Base-by-base conservation (phyloP, 2,113 vertebrate species). In the Tyto alba region DNA sequence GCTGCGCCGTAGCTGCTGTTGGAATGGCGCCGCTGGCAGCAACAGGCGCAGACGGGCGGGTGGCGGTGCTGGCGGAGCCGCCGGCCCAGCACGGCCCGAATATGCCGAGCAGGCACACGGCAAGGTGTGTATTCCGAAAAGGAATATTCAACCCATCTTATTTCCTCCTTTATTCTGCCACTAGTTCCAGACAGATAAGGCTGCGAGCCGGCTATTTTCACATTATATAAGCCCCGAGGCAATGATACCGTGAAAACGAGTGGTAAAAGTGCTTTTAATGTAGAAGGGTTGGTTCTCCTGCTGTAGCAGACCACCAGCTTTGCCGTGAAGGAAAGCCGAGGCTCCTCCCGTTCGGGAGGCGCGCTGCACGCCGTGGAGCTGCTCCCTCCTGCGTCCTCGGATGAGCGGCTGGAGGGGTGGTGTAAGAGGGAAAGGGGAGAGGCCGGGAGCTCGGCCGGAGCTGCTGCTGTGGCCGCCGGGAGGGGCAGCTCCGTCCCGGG, bases 401-500 rank as follows among this genome's bases (percentile, higher is more conserved):
- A 0, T 23, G 34, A 53, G 32, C 0, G 0, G 11, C 40, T 48
- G 1, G 64, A 73, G 55, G 10, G 26, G 20, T 27, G 59, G 36
- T 48, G 11, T 26, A 16, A 43, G 26, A 75, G 41, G 38, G 47
- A 41, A 53, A 56, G 25, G 26, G 17, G 7, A 59, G 86, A 92
- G 32, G 45, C 23, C 25, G 63, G n/a, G 53, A 83, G 74, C 48
- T 64, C 16, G 4, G 14, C n/a, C 22, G 48, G 22, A 55, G 29
- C 25, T 38, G 43, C 47, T 68, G 10, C 57, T 77, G 36, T 45
- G 7, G 3, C 83, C 67, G 4, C 88, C 79, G 92, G 88, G 92
- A 92, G 82, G 63, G 92, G 85, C 79, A 83, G 48, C 71, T 86
- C n/a, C n/a, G n/a, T n/a, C n/a, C n/a, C n/a, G n/a, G n/a, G n/a